A percentile compares a stretch with the other conserved stretches of the same genome.
phyloP scores from a whole-genome alignment of 30 jellyfish, hydroid and myxozoan species.

The Hydra vulgaris region DNA sequence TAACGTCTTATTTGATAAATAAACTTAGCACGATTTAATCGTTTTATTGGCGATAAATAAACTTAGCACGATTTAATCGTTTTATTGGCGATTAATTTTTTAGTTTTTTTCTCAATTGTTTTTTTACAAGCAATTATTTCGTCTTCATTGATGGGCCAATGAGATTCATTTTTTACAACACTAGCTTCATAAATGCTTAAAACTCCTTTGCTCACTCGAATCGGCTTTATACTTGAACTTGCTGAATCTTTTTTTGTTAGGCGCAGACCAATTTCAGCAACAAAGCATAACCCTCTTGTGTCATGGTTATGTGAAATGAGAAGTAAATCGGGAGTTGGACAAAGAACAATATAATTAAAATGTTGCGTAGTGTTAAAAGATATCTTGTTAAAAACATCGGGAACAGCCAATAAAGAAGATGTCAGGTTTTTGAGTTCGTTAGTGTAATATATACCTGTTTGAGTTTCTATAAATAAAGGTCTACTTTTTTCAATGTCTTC shows the following conservation, averaged over 20 bases:
- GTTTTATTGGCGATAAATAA: no score
- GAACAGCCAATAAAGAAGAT: slow-evolving; percentile 36
- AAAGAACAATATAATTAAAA: slow-evolving; percentile 11
- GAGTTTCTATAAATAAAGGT: slow-evolving; percentile 35
- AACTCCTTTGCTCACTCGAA: slow-evolving; percentile 6
- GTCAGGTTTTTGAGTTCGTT: slow-evolving; percentile 17
- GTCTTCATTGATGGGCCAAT: slow-evolving; percentile 18
- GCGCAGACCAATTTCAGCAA: slow-evolving; percentile 24
- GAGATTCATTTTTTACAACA: slow-evolving; percentile 26
- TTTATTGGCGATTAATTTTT: neutral
- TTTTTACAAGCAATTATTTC: slow-evolving; percentile 20
- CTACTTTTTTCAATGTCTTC: slow-evolving; percentile 19
- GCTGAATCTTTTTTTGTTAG: neutral
- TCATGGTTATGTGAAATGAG: slow-evolving; percentile 30
- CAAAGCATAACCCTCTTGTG: slow-evolving; percentile 21
- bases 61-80: neutral
- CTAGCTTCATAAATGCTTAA: slow-evolving; percentile 22
- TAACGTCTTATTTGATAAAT: no score
- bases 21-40: no score
- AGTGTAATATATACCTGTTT: slow-evolving; percentile 31
- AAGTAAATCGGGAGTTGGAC: slow-evolving; percentile 22
- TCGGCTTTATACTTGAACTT: neutral
- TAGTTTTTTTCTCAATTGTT: slow-evolving; percentile 1
- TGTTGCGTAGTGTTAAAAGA: slow-evolving; percentile 5
- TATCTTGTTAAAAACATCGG: slow-evolving; percentile 24